Conservation (phyloP, 2,797 vertebrate genomes). For the Crenichthys baileyi region DNA sequence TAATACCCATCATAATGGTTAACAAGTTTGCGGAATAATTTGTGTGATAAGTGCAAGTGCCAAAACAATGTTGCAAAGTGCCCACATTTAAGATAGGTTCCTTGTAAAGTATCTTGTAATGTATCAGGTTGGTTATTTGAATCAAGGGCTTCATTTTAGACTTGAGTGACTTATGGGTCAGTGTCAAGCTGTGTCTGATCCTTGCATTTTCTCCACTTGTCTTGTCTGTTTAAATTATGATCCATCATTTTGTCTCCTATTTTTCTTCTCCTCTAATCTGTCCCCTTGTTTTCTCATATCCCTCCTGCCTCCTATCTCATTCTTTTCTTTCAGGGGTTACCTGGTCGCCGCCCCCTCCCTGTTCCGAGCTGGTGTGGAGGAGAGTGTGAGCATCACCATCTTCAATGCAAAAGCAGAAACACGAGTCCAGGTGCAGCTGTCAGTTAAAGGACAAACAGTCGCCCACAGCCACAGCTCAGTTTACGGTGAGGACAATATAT, state of each 20-base stretch:
- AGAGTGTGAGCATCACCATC: conserved; percentile 90
- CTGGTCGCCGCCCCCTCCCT: conserved; percentile 90
- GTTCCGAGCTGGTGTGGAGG: conserved; percentile 88
- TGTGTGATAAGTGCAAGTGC: neutral
- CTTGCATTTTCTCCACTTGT: neutral
- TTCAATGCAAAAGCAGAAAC: conserved; percentile 87
- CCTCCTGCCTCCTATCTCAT: neutral
- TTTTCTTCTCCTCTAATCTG: neutral
- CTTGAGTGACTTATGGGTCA: neutral
- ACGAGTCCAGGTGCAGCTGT: conserved; percentile 87
- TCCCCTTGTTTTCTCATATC: neutral
- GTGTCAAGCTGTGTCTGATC: neutral
- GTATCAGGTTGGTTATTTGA: neutral
- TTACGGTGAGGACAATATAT: conserved; percentile 80
- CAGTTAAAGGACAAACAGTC: conserved; percentile 87
- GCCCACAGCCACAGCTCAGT: conserved; percentile 83
- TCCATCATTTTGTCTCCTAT: conserved; percentile 1
- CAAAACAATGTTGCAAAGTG: neutral
- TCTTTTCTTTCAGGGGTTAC: conserved; percentile 83
- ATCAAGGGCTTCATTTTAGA: neutral
- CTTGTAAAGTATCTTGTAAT: neutral
- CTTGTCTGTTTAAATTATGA: conserved; percentile 25
- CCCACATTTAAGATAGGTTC: neutral
- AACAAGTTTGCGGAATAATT: neutral
- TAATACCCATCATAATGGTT: neutral